Evolutionary conservation across 2,888 invertebrate species (phyloP), one percentile per base, ranked within the genome.

Genomic region (Epicampocera succincta): DNA sequence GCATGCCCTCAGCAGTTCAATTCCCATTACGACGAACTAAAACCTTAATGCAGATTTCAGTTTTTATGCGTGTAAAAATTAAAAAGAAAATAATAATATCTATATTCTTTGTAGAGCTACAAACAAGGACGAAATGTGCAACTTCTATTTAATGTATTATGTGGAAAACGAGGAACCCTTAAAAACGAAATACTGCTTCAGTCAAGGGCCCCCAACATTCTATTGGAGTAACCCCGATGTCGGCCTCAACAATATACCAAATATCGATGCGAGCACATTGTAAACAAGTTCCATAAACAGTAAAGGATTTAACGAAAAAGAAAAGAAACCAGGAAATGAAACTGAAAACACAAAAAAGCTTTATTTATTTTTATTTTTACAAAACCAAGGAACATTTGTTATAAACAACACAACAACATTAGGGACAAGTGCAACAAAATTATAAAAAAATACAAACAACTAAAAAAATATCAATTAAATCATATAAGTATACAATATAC

Each of bases 81-180:
- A n/a, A n/a, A n/a, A n/a, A n/a, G n/a, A n/a, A 1, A 33, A 33
- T 8, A 33, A 33, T 33, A 5, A 33, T 12, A 44, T 63, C 29
- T 29, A 17, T n/a, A 33, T 46, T 9, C 13, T 72, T 79, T 12
- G 33, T 25, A 95, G 96, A 0, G 92, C 95, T 1, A 97, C 97
- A 29, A 96, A 96, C 88, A 93, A 94, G 13, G 96, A 98, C 86
- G 98, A 98, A 91, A 98, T 98, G 98, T 98, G 98, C 92, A 98
- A 98, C 91, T 97, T 98, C 91, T 98, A 98, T 91, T 90, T 98
- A 1, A 97, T 98, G 96, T 98, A 98, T 90, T 98, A 96, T 92
- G 96, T 97, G 0, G 94, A 96, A 69, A 93, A 95, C 66, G 94
- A 93, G 13, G 92, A 94, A 2, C 96, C 97, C 0, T 90, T 97